Conservation (phyloP, 1,140 invertebrate species). For the Polypedilum pembai region DNA sequence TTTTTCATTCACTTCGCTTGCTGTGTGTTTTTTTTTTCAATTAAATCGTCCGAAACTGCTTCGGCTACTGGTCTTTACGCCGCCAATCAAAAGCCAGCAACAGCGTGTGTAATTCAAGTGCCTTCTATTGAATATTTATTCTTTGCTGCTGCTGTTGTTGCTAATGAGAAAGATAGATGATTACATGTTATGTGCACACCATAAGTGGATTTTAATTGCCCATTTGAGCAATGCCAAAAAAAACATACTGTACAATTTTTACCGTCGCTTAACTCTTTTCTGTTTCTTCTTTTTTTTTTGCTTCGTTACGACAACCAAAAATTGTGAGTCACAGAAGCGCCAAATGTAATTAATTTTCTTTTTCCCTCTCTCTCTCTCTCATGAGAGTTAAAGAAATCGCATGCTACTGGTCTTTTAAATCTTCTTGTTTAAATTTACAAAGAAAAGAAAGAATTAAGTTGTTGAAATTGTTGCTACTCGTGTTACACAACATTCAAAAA, state of each 20-base stretch:
- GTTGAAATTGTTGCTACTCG: background rate
- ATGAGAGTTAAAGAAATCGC: too few relatives aligned
- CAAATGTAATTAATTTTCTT: too few relatives aligned
- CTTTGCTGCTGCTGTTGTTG: too few relatives aligned
- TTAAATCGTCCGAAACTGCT: background rate
- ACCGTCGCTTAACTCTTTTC: background rate
- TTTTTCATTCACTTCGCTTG: background rate
- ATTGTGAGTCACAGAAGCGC: too few relatives aligned
- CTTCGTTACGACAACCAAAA: background rate
- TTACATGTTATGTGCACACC: too few relatives aligned
- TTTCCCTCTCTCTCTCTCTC: too few relatives aligned
- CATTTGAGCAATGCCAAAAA: background rate
- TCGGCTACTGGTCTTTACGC: constrained; percentile 14
- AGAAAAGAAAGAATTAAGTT: background rate
- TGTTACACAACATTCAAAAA: constrained; percentile 1
- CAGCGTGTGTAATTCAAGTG: background rate
- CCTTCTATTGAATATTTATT: too few relatives aligned
- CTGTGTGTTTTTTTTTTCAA: constrained; percentile 2
- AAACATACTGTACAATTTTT: background rate
- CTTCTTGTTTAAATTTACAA: background rate
- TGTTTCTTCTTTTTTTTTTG: background rate
- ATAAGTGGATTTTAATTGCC: constrained; percentile 27
- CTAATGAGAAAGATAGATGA: too few relatives aligned
- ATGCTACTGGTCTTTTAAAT: background rate
- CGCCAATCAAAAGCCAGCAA: background rate